Evolutionary conservation across 2,113 vertebrate genomes (phyloP), one percentile per base, ranked within the genome.

Genomic region (Brienomyrus longianalis): DNA sequence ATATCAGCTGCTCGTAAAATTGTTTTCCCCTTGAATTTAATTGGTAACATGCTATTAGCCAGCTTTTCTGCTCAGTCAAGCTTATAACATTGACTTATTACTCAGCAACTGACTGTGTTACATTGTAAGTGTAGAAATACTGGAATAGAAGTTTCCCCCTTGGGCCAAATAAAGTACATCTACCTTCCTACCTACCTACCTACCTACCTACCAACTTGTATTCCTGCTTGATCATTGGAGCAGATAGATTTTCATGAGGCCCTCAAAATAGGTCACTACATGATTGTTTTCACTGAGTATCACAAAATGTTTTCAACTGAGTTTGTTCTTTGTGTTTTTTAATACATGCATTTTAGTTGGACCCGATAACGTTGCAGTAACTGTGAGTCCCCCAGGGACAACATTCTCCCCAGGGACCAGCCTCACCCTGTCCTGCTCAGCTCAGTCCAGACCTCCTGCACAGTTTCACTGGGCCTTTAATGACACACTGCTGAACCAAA

Each of bases 301-400:
- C 47, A 9, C 83, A 19, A n/a, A n/a, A 48, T n/a, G 10, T 27
- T 45, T 43, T 2, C 7, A n/a, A 9, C 4, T 15, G 45, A 85
- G 23, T 27, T 50, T 86, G 23, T 11, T n/a, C 43, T 51, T 19
- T 39, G 27, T 21, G 54, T 59, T 66, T 27, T 66, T 27, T n/a
- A 3, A 62, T 62, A n/a, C 2, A 51, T 90, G 15, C 43, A 6
- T 88, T 70, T 0, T 90, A 94, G 94, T 89, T 91, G 94, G 93
- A 27, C 94, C 56, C 2, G 56, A 59, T 59, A 59, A 59, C 21
- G 2, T 59, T 59, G 2, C 56, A 59, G 56, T 59, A 59, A 59
- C 6, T 23, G 56, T 59, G 56, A 59, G 21, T 59, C 6, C 56
- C 8, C 52, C 54, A 56, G 17, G 54, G 56, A 0, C 56, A 0